Conservation (phyloP, 2,888 invertebrate genomes). For the Ophion ventricosus region DNA sequence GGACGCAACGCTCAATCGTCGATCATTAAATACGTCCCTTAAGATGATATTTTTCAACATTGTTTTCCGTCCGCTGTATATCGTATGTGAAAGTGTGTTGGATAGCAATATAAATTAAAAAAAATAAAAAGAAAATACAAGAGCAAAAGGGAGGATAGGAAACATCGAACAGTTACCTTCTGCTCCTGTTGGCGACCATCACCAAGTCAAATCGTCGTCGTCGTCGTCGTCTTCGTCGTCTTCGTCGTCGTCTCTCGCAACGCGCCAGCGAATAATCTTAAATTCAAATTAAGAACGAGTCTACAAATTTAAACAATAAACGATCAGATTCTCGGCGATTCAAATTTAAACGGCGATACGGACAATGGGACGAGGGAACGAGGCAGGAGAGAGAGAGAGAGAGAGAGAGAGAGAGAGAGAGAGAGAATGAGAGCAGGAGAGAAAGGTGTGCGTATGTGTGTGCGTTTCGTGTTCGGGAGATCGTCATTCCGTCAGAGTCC, state of each 20-base stretch:
- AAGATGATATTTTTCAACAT: no score
- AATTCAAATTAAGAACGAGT: constrained; percentile 82
- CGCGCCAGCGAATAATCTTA: constrained; percentile 82
- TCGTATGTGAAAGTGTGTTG: constrained; percentile 47
- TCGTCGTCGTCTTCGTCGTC: constrained; percentile 51
- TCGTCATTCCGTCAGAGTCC: constrained; percentile 58
- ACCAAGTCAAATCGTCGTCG: constrained; percentile 79
- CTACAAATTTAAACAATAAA: constrained; percentile 82
- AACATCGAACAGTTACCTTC: constrained; percentile 65
- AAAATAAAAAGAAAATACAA: constrained; percentile 40
- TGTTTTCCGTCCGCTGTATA: background rate
- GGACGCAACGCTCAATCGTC: no score
- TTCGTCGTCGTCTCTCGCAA: constrained; percentile 75
- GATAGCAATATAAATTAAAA: constrained; percentile 41
- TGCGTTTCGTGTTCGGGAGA: constrained; percentile 45
- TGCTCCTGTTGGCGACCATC: constrained; percentile 76
- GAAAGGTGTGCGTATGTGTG: constrained; percentile 33
- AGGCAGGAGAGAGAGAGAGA: constrained; percentile 43
- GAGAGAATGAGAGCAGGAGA: constrained; percentile 47
- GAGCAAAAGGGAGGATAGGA: constrained; percentile 67
- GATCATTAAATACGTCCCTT: no score
- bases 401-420: constrained; percentile 40
- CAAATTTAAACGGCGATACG: constrained; percentile 79
- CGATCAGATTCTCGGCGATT: constrained; percentile 81
- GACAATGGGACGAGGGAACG: constrained; percentile 76